Conservation (phyloP, 2,113 vertebrate genomes). For the Vulpes ferrilata region DNA sequence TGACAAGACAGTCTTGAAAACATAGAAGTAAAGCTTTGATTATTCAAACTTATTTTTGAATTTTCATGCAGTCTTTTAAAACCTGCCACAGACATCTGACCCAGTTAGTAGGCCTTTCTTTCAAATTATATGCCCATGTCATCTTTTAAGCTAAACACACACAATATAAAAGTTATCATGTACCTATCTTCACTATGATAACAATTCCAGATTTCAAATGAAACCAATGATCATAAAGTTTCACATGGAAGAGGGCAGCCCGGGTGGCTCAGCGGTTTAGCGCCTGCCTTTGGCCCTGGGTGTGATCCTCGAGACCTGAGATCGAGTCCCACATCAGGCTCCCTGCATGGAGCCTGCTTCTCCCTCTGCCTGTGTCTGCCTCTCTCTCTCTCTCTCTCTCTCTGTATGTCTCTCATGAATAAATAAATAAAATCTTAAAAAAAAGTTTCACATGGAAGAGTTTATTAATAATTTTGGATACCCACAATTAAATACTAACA, state of each 20-base stretch:
- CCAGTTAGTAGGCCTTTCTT: background rate
- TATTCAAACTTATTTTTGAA: slow-evolving; percentile 77
- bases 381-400: too few relatives aligned
- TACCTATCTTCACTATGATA: background rate
- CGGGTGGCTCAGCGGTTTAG: too few relatives aligned
- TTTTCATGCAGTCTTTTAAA: slow-evolving; percentile 75
- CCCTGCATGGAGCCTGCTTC: too few relatives aligned
- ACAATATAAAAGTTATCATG: background rate
- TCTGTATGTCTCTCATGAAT: too few relatives aligned
- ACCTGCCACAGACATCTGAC: slow-evolving; percentile 54
- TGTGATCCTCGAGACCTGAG: too few relatives aligned
- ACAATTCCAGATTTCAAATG: slow-evolving; percentile 41
- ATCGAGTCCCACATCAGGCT: too few relatives aligned
- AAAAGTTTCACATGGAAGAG: background rate
- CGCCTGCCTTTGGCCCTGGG: too few relatives aligned
- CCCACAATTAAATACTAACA: slow-evolving; percentile 13
- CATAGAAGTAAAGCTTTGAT: slow-evolving; percentile 83
- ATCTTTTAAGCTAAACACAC: background rate
- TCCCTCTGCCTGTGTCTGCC: too few relatives aligned
- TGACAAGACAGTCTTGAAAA: slow-evolving; percentile 85
- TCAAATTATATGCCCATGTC: slow-evolving; percentile 34
- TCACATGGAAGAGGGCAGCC: background rate
- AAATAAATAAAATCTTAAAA: too few relatives aligned
- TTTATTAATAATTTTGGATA: slow-evolving; percentile 35
- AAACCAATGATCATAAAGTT: slow-evolving; percentile 38